Base-by-base conservation (phyloP, 2,113 vertebrate genomes). In the Spea bombifrons region DNA sequence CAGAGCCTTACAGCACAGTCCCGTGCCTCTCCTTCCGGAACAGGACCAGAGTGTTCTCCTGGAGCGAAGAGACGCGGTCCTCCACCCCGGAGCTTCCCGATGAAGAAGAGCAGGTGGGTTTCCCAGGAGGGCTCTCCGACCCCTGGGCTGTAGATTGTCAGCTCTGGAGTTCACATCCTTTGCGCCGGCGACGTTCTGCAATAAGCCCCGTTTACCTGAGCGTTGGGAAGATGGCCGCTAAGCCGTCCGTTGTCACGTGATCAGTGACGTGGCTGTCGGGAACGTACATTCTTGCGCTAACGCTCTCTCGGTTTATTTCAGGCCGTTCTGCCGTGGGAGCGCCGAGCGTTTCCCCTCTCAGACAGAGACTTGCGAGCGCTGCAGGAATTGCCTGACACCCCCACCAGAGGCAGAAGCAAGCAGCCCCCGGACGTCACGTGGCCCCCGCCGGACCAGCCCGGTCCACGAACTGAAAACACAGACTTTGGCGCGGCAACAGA, bases 291-390 rank as follows among this genome's bases (percentile, higher is more conserved):
- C 30, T 30, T 2, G 30, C 30, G 55, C 15, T 59, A 13, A 53
- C 50, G 50, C 30, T 46, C 8, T 10, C 8, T 46, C 13, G 4
- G 59, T 15, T 2, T 64, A 44, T 55, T 48, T 1, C 55, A 87
- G 88, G 79, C 52, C 0, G 5, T 82, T 5, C 81, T 73, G 71
- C 85, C 87, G 0, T 86, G 87, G 89, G 87, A 89, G 55, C 81
- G 75, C 73, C 71, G 82, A 49, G 78, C 44, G 0, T 91, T 89
- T 78, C 87, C 86, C 0, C 84, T 90, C 48, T 75, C 84, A 0
- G 84, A 88, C 61, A 10, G 63, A 44, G 86, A 86, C 0, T 43
- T 15, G 43, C 17, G 4, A 10, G 70, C 44, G 6, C 81, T 86
- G 50, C 77, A 80, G 53, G 50, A 75, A 17, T 48, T 10, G 7